Conservation (phyloP, 2,113 vertebrate genomes). For the Gymnogyps californianus region DNA sequence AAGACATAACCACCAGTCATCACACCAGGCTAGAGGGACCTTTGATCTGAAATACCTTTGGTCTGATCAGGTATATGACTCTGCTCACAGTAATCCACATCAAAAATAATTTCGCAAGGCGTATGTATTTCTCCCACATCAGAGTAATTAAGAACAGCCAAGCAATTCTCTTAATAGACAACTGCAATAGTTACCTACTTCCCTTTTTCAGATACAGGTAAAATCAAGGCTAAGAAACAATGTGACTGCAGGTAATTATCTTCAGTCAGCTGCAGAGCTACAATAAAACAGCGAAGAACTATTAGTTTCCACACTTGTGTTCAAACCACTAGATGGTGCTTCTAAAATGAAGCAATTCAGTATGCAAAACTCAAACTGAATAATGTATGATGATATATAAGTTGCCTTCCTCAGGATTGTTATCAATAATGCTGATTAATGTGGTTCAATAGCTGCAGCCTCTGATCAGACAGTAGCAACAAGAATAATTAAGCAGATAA, state of each 20-base stretch:
- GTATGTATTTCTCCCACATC: neutral
- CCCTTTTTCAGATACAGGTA: neutral
- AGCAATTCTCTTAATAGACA: neutral
- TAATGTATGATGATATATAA: neutral
- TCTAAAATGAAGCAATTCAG: constrained; percentile 19
- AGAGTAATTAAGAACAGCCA: neutral
- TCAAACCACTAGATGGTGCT: constrained; percentile 62
- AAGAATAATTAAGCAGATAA: neutral
- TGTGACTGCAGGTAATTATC: neutral
- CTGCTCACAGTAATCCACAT: neutral
- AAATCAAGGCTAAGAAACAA: neutral
- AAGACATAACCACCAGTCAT: neutral
- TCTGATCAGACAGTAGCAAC: neutral
- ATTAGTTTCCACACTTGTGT: neutral
- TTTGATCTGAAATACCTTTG: neutral
- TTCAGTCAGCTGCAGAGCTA: neutral
- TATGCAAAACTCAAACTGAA: neutral
- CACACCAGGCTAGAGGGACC: neutral
- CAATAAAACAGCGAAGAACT: neutral
- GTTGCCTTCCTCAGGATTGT: neutral
- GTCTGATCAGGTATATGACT: neutral
- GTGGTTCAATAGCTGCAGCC: neutral
- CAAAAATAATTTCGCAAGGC: neutral
- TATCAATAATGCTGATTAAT: neutral
- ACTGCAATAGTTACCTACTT: neutral